These are phyloP conservation scores for Sphenodon punctatus DNA, from an alignment of 2,797 vertebrate species.

Conservation along the genomic window DNA sequence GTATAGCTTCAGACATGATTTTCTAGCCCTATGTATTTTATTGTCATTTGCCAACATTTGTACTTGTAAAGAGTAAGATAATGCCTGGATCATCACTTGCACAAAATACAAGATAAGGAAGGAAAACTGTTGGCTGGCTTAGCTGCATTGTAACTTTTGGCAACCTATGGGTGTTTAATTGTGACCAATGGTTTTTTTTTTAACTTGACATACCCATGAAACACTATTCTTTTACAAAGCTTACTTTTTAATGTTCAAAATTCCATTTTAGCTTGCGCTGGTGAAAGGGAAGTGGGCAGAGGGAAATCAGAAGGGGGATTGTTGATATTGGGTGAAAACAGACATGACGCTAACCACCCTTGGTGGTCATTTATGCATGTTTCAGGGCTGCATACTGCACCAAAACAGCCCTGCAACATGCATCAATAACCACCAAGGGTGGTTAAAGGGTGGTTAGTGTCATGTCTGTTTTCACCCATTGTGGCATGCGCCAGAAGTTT, in stretches of 20 bases:
- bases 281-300: not conserved
- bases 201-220: fast-evolving
- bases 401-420: no score
- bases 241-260: not conserved
- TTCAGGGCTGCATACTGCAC: no score
- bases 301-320: not conserved
- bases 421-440: no score
- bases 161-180: not conserved
- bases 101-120: not conserved
- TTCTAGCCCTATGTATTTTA: not conserved
- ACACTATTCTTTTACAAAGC: not conserved
- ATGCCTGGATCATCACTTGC: not conserved
- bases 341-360: no score
- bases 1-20: not conserved
- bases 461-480: no score
- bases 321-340: not conserved
- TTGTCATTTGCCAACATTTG: constrained; percentile 20
- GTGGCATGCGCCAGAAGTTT: not conserved
- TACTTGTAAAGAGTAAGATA: not conserved
- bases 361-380: not conserved
- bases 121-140: not conserved
- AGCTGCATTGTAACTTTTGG: not conserved
- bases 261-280: not conserved
- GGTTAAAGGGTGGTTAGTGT: no score
- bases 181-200: not conserved